A percentile compares a stretch with the other conserved stretches of the same genome.
phyloP scores from a whole-genome alignment of 2,797 vertebrate species.

The Ataeniobius toweri region DNA sequence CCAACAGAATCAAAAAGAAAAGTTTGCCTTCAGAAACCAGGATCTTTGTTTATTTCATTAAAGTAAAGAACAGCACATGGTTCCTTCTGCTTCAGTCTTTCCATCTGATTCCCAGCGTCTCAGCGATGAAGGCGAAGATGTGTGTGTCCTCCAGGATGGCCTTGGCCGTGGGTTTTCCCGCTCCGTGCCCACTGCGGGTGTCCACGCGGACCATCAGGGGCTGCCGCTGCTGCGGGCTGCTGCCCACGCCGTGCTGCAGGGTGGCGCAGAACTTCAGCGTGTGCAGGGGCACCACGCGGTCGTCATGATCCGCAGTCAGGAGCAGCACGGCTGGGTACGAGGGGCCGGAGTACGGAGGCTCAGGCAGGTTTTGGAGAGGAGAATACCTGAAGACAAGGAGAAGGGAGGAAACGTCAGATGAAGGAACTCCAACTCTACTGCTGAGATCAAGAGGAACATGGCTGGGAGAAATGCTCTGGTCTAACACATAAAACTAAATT shows the following conservation, averaged over 20 bases:
- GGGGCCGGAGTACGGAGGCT: conserved; percentile 42
- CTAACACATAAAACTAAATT: too few relatives aligned
- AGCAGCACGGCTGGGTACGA: conserved; percentile 77
- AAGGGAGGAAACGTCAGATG: neutral
- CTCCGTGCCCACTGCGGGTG: conserved; percentile 81
- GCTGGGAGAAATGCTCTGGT: too few relatives aligned
- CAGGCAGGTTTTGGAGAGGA: conserved; percentile 79
- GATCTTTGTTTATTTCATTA: too few relatives aligned
- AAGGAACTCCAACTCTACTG: neutral
- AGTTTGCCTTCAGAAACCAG: neutral
- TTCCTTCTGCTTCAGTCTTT: conserved; percentile 48
- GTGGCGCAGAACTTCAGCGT: conserved; percentile 80
- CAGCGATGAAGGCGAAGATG: conserved; percentile 77
- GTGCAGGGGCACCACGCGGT: conserved; percentile 83
- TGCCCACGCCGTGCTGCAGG: conserved; percentile 73
- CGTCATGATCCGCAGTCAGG: conserved; percentile 82
- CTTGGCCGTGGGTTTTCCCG: conserved; percentile 82
- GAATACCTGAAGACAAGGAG: conserved; percentile 72
- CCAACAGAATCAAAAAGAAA: neutral
- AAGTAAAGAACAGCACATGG: too few relatives aligned
- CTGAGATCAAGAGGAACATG: neutral
- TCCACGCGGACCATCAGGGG: conserved; percentile 80
- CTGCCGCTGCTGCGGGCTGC: conserved; percentile 60
- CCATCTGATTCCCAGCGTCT: conserved; percentile 79
- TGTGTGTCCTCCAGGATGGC: conserved; percentile 80